phyloP scores from a whole-genome alignment of 2,797 vertebrate species.

The Microctenopoma lineatum region DNA sequence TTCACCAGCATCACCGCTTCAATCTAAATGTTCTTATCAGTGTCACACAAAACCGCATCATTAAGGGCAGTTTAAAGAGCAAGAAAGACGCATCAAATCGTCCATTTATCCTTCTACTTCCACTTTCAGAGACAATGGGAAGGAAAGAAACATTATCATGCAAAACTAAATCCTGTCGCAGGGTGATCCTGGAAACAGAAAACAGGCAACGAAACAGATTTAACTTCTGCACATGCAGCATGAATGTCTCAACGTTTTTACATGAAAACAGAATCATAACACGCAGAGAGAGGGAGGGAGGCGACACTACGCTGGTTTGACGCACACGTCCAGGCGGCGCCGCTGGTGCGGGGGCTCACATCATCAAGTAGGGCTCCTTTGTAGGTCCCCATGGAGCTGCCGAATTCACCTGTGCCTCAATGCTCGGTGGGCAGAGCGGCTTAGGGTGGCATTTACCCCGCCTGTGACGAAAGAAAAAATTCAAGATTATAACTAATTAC shows the following conservation, averaged over 20 bases:
- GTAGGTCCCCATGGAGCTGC: background rate
- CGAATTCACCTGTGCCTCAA: background rate
- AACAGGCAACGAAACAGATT: no score
- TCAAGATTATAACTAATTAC: conserved; percentile 23
- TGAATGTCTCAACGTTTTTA: no score
- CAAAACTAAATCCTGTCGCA: background rate
- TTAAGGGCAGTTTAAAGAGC: background rate
- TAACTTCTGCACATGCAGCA: no score
- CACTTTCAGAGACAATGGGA: conserved; percentile 9
- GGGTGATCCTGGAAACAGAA: background rate
- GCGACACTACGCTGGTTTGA: no score
- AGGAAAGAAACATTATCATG: background rate
- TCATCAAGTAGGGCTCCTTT: no score
- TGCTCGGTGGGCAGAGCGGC: background rate
- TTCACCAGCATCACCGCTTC: background rate
- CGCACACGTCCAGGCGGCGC: no score
- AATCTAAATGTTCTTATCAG: conserved; percentile 1
- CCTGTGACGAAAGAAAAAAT: conserved; percentile 9
- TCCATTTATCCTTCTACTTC: conserved; percentile 7
- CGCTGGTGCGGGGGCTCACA: no score
- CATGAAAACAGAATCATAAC: no score
- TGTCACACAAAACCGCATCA: background rate
- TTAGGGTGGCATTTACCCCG: background rate
- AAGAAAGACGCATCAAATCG: background rate
- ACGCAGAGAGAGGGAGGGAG: no score